Evolutionary conservation across 2,888 invertebrate species (phyloP).

Genomic region (Cinara cedri): DNA sequence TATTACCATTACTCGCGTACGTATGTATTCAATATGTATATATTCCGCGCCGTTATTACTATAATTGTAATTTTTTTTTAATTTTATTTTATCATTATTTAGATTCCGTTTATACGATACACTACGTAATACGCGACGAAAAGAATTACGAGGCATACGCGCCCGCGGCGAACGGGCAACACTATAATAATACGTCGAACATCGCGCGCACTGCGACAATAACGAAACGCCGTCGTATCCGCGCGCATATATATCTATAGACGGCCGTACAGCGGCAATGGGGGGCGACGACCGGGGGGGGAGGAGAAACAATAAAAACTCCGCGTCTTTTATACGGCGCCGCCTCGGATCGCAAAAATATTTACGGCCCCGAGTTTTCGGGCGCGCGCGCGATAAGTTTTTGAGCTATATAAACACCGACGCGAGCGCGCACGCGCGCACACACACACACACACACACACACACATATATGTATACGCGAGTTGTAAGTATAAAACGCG

Average conservation of each 20-base stretch:
- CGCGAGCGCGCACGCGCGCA: too few relatives aligned
- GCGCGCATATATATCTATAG: too few relatives aligned
- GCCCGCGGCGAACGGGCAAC: neutral
- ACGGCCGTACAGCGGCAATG: neutral
- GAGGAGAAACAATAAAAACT: conserved; percentile 46
- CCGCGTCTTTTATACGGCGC: conserved; percentile 11
- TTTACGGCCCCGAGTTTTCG: conserved; percentile 41
- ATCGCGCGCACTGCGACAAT: too few relatives aligned
- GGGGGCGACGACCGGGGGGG: too few relatives aligned
- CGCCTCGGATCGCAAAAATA: conserved; percentile 38
- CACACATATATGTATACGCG: too few relatives aligned
- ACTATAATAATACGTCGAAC: too few relatives aligned
- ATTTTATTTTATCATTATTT: conserved; percentile 23
- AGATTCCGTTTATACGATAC: neutral
- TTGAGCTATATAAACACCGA: neutral
- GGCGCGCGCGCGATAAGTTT: conserved; percentile 48
- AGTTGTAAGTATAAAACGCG: conserved; percentile 14
- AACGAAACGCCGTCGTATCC: too few relatives aligned
- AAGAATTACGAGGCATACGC: neutral
- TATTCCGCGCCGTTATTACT: conserved; percentile 15
- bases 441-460: too few relatives aligned
- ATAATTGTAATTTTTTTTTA: conserved; percentile 21
- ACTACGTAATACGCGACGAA: neutral
- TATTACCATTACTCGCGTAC: too few relatives aligned
- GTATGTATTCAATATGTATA: neutral